Conservation (phyloP, 2,797 vertebrate species). For the Arremon brunneinucha region DNA sequence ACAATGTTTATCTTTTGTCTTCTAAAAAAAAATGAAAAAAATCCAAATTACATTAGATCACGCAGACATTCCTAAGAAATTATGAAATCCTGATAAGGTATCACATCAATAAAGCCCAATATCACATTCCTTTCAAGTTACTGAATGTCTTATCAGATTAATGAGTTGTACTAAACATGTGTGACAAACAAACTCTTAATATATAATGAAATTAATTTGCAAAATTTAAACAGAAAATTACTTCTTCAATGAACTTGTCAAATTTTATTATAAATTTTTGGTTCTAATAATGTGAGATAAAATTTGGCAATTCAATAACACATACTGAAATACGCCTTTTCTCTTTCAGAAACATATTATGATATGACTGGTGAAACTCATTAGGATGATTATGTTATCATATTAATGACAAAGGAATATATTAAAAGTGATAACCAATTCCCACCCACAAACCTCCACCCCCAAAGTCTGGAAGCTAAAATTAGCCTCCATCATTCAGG, state of each 20-base stretch:
- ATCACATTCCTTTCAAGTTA: conserved; percentile 25
- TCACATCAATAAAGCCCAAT: neutral
- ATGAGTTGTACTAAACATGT: conserved; percentile 34
- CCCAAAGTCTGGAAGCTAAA: neutral
- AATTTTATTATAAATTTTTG: conserved; percentile 50
- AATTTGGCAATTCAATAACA: conserved; percentile 2
- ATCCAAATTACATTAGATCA: neutral
- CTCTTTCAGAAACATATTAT: neutral
- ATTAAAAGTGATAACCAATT: neutral
- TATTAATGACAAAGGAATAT: neutral
- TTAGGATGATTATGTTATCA: neutral
- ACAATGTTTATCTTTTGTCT: neutral
- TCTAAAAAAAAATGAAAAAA: neutral
- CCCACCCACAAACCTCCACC: accelerated
- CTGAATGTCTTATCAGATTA: conserved; percentile 25
- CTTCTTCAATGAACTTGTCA: conserved; percentile 37
- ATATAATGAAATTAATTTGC: conserved; percentile 43
- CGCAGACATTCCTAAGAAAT: neutral
- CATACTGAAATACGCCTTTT: neutral
- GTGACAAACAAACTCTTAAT: conserved; percentile 52
- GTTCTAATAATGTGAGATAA: conserved; percentile 14
- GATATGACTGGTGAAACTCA: neutral
- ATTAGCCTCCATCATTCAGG: neutral
- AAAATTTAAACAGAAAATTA: conserved; percentile 55
- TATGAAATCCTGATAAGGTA: conserved; percentile 13